These are phyloP conservation scores for Eufriesea mexicana DNA, from an alignment of 1,140 invertebrate species.

Conservation along the genomic window DNA sequence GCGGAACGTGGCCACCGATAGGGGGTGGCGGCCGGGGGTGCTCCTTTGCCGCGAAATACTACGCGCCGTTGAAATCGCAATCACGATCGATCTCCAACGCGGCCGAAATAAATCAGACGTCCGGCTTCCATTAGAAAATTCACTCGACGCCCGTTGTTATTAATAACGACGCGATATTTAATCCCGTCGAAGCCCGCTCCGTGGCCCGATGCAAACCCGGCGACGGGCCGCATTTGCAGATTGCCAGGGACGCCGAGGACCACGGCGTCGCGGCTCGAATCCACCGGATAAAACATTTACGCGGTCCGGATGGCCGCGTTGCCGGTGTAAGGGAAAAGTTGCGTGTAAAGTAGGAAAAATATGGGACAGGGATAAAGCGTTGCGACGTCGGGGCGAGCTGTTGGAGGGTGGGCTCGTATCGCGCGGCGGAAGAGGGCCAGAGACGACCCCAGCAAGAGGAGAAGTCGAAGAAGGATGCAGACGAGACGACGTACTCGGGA, in stretches of 20 bases:
- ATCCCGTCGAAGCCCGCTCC: not conserved
- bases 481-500: not conserved
- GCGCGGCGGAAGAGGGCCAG: slow-evolving; percentile 11
- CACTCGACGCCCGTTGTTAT: slow-evolving; percentile 5
- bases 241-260: not conserved
- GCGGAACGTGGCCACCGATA: slow-evolving; percentile 7
- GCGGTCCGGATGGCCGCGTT: not conserved
- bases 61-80: slow-evolving; percentile 45
- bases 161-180: slow-evolving; percentile 32
- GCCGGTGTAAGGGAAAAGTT: not conserved
- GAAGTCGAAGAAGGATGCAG: not conserved
- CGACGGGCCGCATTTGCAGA: slow-evolving; percentile 35
- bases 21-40: slow-evolving; percentile 22
- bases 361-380: slow-evolving; percentile 21
- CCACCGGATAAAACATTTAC: slow-evolving; percentile 15
- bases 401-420: not conserved
- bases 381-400: slow-evolving; percentile 16
- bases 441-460: not conserved
- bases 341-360: slow-evolving; percentile 47
- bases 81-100: slow-evolving; percentile 33
- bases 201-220: too few relatives aligned
- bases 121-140: slow-evolving; percentile 40
- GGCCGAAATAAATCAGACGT: slow-evolving; percentile 16
- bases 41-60: slow-evolving; percentile 5
- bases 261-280: not conserved